Evolutionary conservation across 2,888 invertebrate species (phyloP).

Genomic region (Acanthosepion pharaonis): DNA sequence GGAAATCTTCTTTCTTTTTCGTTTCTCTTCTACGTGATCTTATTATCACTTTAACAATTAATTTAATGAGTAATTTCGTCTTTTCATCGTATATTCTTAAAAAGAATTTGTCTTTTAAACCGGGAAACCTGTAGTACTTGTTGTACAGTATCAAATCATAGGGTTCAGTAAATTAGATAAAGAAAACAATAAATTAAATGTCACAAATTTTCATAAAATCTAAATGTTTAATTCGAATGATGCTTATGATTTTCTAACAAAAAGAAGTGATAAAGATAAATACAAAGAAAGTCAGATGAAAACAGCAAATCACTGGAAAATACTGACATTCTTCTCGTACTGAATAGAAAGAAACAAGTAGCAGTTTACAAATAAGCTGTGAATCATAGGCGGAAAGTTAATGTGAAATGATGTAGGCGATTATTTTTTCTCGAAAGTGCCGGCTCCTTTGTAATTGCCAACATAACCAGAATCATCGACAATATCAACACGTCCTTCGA

Average conservation of each 20-base stretch:
- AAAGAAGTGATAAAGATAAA: not conserved
- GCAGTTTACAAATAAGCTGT: not conserved
- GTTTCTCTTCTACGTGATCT: too few relatives aligned
- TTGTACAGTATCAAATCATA: too few relatives aligned
- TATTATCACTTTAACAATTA: too few relatives aligned
- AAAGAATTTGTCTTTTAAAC: too few relatives aligned
- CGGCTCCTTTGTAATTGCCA: conserved; percentile 64
- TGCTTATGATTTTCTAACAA: not conserved
- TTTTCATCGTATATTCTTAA: too few relatives aligned
- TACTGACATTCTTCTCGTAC: not conserved
- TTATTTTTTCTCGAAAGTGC: conserved; percentile 59
- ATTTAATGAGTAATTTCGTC: too few relatives aligned
- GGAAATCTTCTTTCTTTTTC: too few relatives aligned
- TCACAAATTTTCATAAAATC: too few relatives aligned
- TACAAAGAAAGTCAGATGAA: not conserved
- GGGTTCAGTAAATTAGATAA: too few relatives aligned
- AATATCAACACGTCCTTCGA: conserved; percentile 61
- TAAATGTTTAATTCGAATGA: not conserved
- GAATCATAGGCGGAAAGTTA: not conserved
- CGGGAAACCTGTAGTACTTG: too few relatives aligned
- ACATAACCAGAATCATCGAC: conserved; percentile 63
- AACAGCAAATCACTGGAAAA: not conserved
- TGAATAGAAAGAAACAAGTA: not conserved
- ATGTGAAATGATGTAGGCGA: not conserved
- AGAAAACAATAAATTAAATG: too few relatives aligned